Percentiles rank a stretch among this genome's conserved stretches.
Evolutionary conservation across 2,113 vertebrate species (phyloP).

Genomic region (Entosphenus tridentatus): DNA sequence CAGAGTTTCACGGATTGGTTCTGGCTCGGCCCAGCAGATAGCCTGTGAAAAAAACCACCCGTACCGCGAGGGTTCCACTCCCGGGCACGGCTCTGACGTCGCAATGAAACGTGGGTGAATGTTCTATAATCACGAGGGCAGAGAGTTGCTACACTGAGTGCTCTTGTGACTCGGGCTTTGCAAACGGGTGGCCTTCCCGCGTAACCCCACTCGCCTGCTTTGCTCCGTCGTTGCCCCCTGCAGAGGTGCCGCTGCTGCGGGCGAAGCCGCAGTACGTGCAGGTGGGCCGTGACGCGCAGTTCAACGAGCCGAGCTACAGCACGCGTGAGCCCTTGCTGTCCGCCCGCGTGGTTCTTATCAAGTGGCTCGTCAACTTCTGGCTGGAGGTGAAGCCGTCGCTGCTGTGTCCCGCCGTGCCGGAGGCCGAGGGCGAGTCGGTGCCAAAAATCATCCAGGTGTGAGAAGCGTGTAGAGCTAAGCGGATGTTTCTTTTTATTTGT

Average conservation of each 20-base stretch:
- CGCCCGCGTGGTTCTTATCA: conserved; percentile 82
- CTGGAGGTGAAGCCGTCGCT: conserved; percentile 49
- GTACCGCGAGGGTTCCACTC: too few relatives aligned
- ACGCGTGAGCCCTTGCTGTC: conserved; percentile 93
- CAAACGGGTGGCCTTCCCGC: too few relatives aligned
- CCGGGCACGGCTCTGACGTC: too few relatives aligned
- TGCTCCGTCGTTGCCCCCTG: neutral
- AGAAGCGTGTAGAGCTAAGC: neutral
- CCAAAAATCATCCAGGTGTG: conserved; percentile 97
- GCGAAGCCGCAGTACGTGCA: conserved; percentile 75
- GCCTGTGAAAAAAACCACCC: too few relatives aligned
- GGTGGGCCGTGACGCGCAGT: conserved; percentile 67
- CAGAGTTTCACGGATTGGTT: too few relatives aligned
- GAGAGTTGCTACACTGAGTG: too few relatives aligned
- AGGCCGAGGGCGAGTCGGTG: conserved; percentile 61
- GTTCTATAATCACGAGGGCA: too few relatives aligned
- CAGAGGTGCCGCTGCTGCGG: conserved; percentile 77
- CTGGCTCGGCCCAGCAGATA: too few relatives aligned
- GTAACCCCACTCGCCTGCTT: too few relatives aligned
- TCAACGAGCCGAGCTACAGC: conserved; percentile 61
- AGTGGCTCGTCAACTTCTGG: conserved; percentile 98
- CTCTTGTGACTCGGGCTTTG: too few relatives aligned
- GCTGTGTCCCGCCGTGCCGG: neutral
- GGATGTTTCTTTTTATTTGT: too few relatives aligned
- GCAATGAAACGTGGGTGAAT: too few relatives aligned